A percentile compares a stretch with the other conserved stretches of the same genome.
Conservation (phyloP, 2,888 invertebrate genomes). For the Lycocerus yunnanus region DNA sequence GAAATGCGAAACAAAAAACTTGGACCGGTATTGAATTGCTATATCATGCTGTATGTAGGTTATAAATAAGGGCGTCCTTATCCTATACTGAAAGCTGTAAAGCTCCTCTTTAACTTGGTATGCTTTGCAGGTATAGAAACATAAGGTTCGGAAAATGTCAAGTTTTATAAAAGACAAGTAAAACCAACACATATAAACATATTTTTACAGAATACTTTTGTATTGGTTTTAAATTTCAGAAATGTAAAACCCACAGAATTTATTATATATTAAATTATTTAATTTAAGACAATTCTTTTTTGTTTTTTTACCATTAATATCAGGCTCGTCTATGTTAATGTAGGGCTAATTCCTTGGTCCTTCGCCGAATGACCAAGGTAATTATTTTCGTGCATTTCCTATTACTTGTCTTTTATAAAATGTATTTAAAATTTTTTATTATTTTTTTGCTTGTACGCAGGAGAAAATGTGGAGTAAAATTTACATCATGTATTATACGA, state of each 20-base stretch:
- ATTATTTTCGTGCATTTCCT: not conserved
- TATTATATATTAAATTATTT: not conserved
- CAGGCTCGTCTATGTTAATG: not conserved
- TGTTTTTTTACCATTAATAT: not conserved
- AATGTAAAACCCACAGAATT: not conserved
- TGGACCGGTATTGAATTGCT: conserved; percentile 22
- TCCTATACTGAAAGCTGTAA: conserved; percentile 16
- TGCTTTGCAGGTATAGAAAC: conserved; percentile 13
- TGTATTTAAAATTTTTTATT: too few relatives aligned
- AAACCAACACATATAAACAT: not conserved
- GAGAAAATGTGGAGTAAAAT: too few relatives aligned
- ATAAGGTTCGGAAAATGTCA: conserved; percentile 2
- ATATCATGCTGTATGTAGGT: conserved; percentile 20
- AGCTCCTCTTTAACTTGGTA: conserved; percentile 18
- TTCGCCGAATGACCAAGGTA: not conserved
- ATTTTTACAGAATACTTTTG: not conserved
- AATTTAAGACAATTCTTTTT: not conserved
- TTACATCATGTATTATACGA: too few relatives aligned
- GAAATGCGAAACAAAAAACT: conserved; percentile 20
- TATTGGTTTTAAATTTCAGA: not conserved
- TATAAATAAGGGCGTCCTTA: conserved; percentile 20
- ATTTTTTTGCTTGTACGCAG: too few relatives aligned
- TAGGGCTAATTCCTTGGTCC: too few relatives aligned
- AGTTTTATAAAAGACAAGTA: not conserved
- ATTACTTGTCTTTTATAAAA: too few relatives aligned